A percentile compares a stretch with the other conserved stretches of the same genome.
Evolutionary conservation across 1,140 invertebrate genomes (phyloP).

Genomic region (Polypedilum pembai): DNA sequence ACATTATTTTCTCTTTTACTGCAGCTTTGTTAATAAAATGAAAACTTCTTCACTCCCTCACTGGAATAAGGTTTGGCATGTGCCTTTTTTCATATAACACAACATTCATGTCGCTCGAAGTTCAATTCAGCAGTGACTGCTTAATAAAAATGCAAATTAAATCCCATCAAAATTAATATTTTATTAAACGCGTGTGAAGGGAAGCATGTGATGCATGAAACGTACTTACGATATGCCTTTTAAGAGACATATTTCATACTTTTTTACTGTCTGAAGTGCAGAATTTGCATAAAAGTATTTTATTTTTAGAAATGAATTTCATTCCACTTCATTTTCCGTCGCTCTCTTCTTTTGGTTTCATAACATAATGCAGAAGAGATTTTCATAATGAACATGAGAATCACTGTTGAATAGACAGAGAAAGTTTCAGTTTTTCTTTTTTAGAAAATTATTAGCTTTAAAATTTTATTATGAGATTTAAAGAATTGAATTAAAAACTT

Average conservation of each 20-base stretch:
- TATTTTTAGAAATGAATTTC: no score
- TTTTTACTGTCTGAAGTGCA: slow-evolving; percentile 9
- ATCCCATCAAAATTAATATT: slow-evolving; percentile 24
- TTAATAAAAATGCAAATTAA: slow-evolving; percentile 28
- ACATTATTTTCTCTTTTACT: neutral
- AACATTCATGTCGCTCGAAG: no score
- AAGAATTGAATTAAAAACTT: no score
- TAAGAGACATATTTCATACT: slow-evolving; percentile 6
- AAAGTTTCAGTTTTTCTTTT: no score
- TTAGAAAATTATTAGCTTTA: no score
- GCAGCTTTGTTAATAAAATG: neutral
- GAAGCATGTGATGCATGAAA: slow-evolving; percentile 19
- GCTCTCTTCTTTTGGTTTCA: no score
- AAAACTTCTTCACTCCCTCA: neutral
- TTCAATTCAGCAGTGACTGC: neutral
- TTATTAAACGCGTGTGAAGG: slow-evolving; percentile 23
- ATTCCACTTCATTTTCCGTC: no score
- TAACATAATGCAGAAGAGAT: no score
- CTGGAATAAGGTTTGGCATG: neutral
- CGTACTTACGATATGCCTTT: neutral
- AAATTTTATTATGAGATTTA: no score
- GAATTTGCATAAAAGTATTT: neutral
- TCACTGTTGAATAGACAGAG: no score
- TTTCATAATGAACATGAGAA: no score
- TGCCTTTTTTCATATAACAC: no score